Conservation (phyloP, 2,888 invertebrate genomes). For the Liodrosophila aerea region DNA sequence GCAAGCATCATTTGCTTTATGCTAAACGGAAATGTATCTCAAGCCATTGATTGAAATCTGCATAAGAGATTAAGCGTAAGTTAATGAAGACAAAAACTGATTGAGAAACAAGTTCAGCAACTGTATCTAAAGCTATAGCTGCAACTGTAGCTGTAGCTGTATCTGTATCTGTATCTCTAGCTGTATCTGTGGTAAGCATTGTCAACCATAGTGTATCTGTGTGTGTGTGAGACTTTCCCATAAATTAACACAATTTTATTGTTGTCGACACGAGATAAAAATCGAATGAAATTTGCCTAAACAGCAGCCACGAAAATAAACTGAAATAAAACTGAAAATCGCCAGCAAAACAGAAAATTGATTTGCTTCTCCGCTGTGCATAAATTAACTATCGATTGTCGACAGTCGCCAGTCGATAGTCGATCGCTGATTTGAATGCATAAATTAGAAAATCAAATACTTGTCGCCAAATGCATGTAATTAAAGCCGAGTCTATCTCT, state of each 20-base stretch:
- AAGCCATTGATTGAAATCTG: conserved; percentile 65
- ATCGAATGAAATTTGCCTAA: conserved; percentile 72
- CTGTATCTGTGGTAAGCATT: conserved; percentile 27
- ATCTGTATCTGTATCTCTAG: conserved; percentile 27
- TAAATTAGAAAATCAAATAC: conserved; percentile 66
- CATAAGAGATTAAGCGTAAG: conserved; percentile 73
- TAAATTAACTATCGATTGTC: conserved; percentile 56
- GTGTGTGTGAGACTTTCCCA: conserved; percentile 46
- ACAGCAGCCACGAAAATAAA: too few relatives aligned
- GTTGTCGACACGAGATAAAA: conserved; percentile 74
- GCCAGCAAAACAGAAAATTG: conserved; percentile 60
- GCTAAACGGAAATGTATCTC: conserved; percentile 67
- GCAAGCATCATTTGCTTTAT: conserved; percentile 29
- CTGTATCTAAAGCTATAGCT: conserved; percentile 18
- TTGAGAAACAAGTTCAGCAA: conserved; percentile 57
- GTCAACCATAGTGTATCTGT: conserved; percentile 9
- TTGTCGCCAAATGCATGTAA: conserved; percentile 61
- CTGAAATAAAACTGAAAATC: conserved; percentile 55
- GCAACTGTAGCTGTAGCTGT: conserved; percentile 18
- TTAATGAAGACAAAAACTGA: conserved; percentile 64
- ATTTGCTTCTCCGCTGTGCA: conserved; percentile 57
- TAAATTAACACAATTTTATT: conserved; percentile 78
- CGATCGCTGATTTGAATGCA: conserved; percentile 47
- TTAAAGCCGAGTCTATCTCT: conserved; percentile 51
- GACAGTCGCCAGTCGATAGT: conserved; percentile 20